phyloP scores from a whole-genome alignment of 1,140 invertebrate genomes.

The Piezodorus guildinii region DNA sequence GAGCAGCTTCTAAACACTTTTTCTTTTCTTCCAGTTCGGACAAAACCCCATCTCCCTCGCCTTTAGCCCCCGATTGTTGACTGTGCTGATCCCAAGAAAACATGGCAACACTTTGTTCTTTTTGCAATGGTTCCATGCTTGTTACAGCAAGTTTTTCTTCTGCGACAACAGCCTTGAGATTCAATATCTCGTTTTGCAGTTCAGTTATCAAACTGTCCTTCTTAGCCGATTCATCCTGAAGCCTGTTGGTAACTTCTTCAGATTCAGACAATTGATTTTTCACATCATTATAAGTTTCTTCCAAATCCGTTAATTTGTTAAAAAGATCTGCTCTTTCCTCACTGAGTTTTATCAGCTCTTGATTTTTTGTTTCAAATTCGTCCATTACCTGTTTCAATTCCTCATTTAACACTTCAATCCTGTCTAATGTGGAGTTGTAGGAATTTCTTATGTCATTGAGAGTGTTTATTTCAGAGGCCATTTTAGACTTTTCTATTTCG shows the following conservation, averaged over 20 bases:
- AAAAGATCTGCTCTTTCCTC: constrained; percentile 25
- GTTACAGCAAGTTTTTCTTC: neutral
- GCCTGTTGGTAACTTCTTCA: neutral
- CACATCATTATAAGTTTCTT: constrained; percentile 18
- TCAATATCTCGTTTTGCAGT: neutral
- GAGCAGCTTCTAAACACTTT: neutral
- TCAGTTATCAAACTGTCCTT: constrained; percentile 1
- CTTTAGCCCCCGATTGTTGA: neutral
- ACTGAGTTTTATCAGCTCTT: constrained; percentile 18
- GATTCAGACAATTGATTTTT: constrained; percentile 23
- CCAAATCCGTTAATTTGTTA: constrained; percentile 28
- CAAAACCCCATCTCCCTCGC: neutral
- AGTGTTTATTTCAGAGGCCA: constrained; percentile 32
- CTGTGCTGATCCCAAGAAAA: constrained; percentile 5
- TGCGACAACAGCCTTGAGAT: neutral
- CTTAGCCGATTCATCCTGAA: neutral
- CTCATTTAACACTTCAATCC: constrained; percentile 23
- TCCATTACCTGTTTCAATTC: constrained; percentile 23
- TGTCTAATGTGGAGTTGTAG: constrained; percentile 23
- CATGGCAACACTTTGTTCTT: constrained; percentile 1
- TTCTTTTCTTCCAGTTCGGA: constrained; percentile 8
- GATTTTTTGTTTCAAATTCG: constrained; percentile 19
- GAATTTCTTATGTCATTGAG: constrained; percentile 20
- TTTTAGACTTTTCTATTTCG: constrained; percentile 33
- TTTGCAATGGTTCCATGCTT: neutral